These are phyloP conservation scores for Hylaeus anthracinus DNA, from an alignment of 1,140 invertebrate genomes.

Conservation along the genomic window DNA sequence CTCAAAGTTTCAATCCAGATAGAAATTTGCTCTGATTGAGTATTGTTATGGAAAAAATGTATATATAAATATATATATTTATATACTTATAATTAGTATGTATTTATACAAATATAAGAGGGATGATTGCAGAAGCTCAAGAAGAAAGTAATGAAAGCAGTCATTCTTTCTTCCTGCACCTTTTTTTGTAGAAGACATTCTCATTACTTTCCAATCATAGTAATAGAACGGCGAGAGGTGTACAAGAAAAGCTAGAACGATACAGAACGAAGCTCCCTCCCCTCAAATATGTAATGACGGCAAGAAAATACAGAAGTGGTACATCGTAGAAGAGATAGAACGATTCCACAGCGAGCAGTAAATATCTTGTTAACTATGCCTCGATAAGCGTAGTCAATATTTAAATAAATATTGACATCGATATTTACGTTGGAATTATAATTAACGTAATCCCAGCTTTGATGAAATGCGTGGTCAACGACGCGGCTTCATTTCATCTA, in stretches of 20 bases:
- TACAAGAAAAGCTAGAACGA: background rate
- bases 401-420: constrained; percentile 32
- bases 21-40: too few species aligned
- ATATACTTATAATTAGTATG: too few species aligned
- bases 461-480: background rate
- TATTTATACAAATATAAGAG: too few species aligned
- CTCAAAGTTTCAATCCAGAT: too few species aligned
- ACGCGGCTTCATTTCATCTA: constrained; percentile 23
- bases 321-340: background rate
- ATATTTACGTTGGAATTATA: constrained; percentile 30
- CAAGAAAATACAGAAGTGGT: background rate
- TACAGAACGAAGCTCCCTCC: background rate
- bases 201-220: background rate
- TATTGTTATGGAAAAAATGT: too few species aligned
- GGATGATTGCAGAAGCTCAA: too few species aligned
- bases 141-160: background rate
- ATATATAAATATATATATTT: too few species aligned
- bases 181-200: background rate
- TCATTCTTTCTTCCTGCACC: background rate
- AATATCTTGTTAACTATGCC: background rate
- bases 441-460: constrained; percentile 7
- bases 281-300: background rate
- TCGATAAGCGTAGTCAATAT: constrained; percentile 9
- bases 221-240: background rate
- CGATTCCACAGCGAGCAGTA: background rate